These are phyloP conservation scores for Zophobas atratus DNA, from an alignment of 1,140 invertebrate genomes.

Conservation along the genomic window DNA sequence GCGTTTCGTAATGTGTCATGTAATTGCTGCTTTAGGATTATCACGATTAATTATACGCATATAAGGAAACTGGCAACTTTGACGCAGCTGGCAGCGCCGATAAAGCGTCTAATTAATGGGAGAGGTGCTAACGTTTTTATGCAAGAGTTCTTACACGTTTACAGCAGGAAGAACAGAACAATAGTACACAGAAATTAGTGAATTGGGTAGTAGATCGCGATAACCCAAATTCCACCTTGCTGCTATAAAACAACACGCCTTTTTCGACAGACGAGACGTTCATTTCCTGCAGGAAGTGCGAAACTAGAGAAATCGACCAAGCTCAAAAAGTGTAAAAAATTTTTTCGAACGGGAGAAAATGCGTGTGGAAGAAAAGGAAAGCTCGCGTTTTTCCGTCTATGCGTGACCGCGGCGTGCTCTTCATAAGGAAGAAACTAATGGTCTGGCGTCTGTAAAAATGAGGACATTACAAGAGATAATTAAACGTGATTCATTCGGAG, in stretches of 20 bases:
- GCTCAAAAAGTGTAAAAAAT: too few relatives aligned
- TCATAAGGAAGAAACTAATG: conserved; percentile 30
- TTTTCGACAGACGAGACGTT: background rate
- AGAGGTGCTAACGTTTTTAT: conserved; percentile 1
- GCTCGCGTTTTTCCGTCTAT: background rate
- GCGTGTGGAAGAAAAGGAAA: conserved; percentile 17
- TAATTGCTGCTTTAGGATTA: background rate
- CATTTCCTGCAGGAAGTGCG: conserved; percentile 20
- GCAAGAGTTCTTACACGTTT: background rate
- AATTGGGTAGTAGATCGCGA: conserved; percentile 23
- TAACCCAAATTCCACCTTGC: background rate
- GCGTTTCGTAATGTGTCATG: background rate
- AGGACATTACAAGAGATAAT: conserved; percentile 33
- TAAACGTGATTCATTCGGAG: conserved; percentile 19
- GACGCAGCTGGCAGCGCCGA: background rate
- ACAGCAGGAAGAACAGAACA: conserved; percentile 10
- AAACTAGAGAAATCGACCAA: conserved; percentile 15
- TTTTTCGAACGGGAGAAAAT: background rate
- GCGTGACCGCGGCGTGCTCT: background rate
- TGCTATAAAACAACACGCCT: conserved; percentile 9
- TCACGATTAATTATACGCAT: background rate
- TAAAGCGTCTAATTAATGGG: background rate
- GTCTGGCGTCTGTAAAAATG: conserved; percentile 26
- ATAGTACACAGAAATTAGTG: conserved; percentile 15
- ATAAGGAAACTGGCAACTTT: conserved; percentile 2